phyloP scores from a whole-genome alignment of 2,113 vertebrate species.

The Malaclemys terrapin region DNA sequence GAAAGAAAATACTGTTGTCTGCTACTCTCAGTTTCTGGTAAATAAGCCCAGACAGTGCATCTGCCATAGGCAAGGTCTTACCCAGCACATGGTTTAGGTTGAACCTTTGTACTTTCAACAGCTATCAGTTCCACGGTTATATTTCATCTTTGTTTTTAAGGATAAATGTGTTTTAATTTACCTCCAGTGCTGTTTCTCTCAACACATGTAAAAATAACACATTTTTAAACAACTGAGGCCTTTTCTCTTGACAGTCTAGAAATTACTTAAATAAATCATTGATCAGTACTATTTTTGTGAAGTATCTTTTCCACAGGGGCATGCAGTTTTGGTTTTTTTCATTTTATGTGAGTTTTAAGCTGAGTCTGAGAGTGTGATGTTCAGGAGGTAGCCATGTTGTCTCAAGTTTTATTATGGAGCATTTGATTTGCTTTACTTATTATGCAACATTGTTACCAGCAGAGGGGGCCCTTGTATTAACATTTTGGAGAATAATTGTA shows the following conservation, averaged over 20 bases:
- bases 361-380: neutral
- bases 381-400: neutral
- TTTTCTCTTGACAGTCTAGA: rapidly evolving
- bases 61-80: rapidly evolving
- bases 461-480: slow-evolving; percentile 27
- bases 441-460: neutral
- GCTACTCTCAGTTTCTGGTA: neutral
- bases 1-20: neutral
- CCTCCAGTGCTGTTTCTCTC: neutral
- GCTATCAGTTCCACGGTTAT: neutral
- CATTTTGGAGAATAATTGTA: neutral
- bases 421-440: neutral
- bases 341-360: neutral
- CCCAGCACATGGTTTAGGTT: rapidly evolving
- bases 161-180: rapidly evolving
- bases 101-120: rapidly evolving
- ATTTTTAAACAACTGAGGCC: rapidly evolving
- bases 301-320: rapidly evolving
- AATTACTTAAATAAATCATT: rapidly evolving
- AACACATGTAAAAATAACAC: rapidly evolving
- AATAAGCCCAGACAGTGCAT: neutral
- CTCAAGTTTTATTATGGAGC: neutral
- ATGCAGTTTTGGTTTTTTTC: rapidly evolving
- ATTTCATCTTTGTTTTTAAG: rapidly evolving
- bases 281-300: rapidly evolving